phyloP scores from a whole-genome alignment of 2,797 vertebrate genomes.

The Lutjanus argentimaculatus region DNA sequence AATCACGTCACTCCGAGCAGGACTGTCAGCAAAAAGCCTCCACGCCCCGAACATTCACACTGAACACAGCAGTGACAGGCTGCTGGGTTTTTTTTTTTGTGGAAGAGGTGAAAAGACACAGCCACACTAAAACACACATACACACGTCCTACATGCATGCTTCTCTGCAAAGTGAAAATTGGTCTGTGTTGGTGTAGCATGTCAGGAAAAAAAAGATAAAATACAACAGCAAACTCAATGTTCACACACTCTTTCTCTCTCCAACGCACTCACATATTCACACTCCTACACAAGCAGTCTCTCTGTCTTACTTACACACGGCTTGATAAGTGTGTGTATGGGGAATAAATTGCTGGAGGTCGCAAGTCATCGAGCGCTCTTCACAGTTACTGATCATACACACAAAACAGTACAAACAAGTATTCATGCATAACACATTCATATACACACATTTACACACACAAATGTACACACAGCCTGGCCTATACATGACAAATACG shows the following conservation, averaged over 20 bases:
- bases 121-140: conserved; percentile 3
- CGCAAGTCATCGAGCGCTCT: conserved; percentile 33
- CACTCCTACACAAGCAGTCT: background rate
- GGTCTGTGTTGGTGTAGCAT: conserved; percentile 25
- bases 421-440: conserved; percentile 12
- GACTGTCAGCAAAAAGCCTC: conserved; percentile 43
- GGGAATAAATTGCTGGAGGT: conserved; percentile 5
- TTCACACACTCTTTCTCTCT: conserved; percentile 15
- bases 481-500: conserved; percentile 9
- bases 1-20: conserved; percentile 8
- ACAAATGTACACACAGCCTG: background rate
- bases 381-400: conserved; percentile 33
- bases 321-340: conserved; percentile 6
- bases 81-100: conserved; percentile 25
- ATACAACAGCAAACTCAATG: conserved; percentile 10
- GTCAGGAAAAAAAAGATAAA: conserved; percentile 17
- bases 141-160: conserved; percentile 2
- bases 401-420: conserved; percentile 20
- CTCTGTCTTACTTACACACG: conserved; percentile 1
- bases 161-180: conserved; percentile 56
- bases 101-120: conserved; percentile 22
- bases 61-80: conserved; percentile 16
- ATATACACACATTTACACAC: conserved; percentile 1
- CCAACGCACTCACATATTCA: conserved; percentile 1
- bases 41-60: conserved; percentile 14